Percentiles rank a stretch among this genome's conserved stretches.
These are phyloP conservation scores for Pandemis heparana DNA, from an alignment of 2,888 invertebrate species.

Conservation along the genomic window DNA sequence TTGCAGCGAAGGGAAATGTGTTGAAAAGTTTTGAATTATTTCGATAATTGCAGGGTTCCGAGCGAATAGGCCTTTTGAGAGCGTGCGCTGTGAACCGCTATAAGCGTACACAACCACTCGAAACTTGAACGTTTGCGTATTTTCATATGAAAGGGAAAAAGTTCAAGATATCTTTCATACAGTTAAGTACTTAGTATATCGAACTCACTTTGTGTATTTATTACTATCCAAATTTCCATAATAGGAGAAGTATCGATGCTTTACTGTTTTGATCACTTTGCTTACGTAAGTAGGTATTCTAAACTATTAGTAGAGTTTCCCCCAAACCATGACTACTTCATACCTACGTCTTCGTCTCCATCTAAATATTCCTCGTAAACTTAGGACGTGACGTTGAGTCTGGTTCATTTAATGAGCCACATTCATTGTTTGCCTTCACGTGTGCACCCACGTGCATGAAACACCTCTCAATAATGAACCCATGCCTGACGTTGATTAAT, in stretches of 20 bases:
- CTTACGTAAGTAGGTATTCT: too few species aligned
- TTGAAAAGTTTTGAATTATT: slow-evolving; percentile 10
- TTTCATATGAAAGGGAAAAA: neutral
- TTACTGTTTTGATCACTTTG: too few species aligned
- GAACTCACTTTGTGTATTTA: too few species aligned
- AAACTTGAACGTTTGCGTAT: neutral
- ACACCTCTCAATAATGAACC: neutral
- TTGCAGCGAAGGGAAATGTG: neutral
- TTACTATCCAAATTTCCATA: too few species aligned
- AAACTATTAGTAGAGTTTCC: too few species aligned
- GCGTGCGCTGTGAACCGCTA: neutral
- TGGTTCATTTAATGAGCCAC: too few species aligned
- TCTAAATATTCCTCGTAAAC: too few species aligned
- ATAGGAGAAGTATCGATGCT: too few species aligned
- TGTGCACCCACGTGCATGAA: slow-evolving; percentile 7
- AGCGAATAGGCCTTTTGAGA: neutral
- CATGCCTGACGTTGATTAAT: neutral
- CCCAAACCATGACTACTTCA: too few species aligned
- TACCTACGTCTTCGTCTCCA: too few species aligned
- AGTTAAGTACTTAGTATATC: too few species aligned
- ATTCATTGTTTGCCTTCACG: neutral
- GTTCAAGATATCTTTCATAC: neutral
- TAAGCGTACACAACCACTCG: neutral
- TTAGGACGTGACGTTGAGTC: too few species aligned
- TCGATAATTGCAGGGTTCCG: slow-evolving; percentile 2